Evolutionary conservation across 2,113 vertebrate species (phyloP).

Genomic region (Atractosteus spatula): DNA sequence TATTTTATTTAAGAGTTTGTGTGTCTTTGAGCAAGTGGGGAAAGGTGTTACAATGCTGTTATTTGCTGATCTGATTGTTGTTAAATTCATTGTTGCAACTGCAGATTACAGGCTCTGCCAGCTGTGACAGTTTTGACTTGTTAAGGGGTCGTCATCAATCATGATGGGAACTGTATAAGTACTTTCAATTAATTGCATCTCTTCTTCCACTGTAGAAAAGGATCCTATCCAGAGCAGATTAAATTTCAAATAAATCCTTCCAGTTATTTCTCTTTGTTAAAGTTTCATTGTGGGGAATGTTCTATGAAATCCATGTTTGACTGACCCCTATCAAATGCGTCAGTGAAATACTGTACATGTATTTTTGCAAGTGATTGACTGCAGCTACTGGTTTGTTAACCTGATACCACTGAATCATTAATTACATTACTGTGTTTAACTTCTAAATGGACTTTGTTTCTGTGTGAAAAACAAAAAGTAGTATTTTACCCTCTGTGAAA

Average conservation of each 20-base stretch:
- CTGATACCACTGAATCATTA: constrained; percentile 18
- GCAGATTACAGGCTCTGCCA: constrained; percentile 60
- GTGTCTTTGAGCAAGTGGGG: constrained; percentile 8
- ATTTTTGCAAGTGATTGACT: constrained; percentile 35
- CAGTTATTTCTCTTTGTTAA: constrained; percentile 7
- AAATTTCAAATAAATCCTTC: constrained; percentile 17
- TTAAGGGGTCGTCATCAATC: constrained; percentile 37
- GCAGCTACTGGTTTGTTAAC: constrained; percentile 45
- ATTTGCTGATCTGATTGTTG: constrained; percentile 17
- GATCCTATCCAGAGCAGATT: constrained; percentile 37
- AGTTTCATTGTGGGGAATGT: constrained; percentile 1
- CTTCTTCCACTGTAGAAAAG: constrained; percentile 48
- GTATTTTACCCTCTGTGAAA: background rate
- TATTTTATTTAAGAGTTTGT: background rate
- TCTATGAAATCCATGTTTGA: constrained; percentile 31
- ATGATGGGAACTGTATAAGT: constrained; percentile 40
- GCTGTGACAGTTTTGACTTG: constrained; percentile 57
- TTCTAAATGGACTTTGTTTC: no score
- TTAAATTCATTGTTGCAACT: constrained; percentile 39
- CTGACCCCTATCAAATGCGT: constrained; percentile 51
- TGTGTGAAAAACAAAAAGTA: background rate
- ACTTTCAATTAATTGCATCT: constrained; percentile 63
- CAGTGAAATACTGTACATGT: constrained; percentile 21
- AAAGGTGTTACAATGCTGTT: constrained; percentile 9
- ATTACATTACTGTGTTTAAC: background rate